These are phyloP conservation scores for Epinephelus malabaricus DNA, from an alignment of 2,797 vertebrate genomes.

Conservation along the genomic window DNA sequence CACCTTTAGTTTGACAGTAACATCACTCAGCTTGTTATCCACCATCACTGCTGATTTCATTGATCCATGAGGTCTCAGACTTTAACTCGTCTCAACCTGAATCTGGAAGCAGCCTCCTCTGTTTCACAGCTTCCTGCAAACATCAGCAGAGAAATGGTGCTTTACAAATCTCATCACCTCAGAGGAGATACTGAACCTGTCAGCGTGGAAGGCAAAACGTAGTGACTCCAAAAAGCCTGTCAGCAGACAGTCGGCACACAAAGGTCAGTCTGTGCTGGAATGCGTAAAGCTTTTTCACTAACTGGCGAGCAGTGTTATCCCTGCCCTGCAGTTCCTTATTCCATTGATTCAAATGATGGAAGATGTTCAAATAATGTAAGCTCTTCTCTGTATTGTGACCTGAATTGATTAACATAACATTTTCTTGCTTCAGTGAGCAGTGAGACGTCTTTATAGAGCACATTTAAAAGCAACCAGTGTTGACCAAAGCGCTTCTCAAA, in stretches of 20 bases:
- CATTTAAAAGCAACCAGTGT: no score
- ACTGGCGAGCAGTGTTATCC: neutral
- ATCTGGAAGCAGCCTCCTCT: constrained; percentile 7
- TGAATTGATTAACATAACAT: neutral
- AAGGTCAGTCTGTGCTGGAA: neutral
- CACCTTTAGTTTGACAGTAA: neutral
- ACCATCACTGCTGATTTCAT: neutral
- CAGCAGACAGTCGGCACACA: neutral
- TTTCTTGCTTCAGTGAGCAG: neutral
- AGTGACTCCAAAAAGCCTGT: neutral
- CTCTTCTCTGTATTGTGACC: neutral
- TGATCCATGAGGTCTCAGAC: constrained; percentile 2
- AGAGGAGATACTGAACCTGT: neutral
- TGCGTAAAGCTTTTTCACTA: no score
- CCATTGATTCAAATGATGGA: neutral
- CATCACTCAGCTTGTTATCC: constrained; percentile 2
- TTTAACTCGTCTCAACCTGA: constrained; percentile 9
- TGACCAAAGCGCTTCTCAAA: no score
- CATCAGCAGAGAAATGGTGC: constrained; percentile 21
- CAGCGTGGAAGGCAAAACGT: neutral
- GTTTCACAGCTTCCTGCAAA: neutral
- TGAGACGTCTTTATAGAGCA: no score
- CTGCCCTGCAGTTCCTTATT: neutral
- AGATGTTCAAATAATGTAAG: neutral
- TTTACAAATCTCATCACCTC: constrained; percentile 15